Base-by-base conservation (phyloP, 2,888 invertebrate species). In the Byasa hedistus region DNA sequence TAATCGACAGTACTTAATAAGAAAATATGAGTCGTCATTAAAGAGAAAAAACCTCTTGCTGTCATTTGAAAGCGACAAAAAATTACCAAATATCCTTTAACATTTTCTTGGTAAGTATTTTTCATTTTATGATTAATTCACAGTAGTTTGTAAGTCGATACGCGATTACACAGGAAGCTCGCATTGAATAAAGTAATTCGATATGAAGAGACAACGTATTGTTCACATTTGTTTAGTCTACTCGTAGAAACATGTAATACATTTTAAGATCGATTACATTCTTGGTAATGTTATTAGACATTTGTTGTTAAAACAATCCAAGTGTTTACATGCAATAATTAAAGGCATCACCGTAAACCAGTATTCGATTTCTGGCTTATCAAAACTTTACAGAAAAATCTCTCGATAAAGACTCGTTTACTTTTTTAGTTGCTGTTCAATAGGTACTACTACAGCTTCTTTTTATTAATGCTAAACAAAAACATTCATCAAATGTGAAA, bases 201-300 rank as follows among this genome's bases (percentile, higher is more conserved):
- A 67, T 67, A 67, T 63, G 56, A 56, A 36, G 56, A 56, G 36
- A 63, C 36, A 59, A 22, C 23, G 36, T 24, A 51, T 63, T 67
- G 62, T 62, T 63, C 59, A 56, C 24, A 27, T 58, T 67, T 60
- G 66, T 66, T 66, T 66, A 56, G 66, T 63, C 66, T 66, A 15
- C 15, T 15, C 39, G 39, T 15, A 58, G 61, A 44, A 58, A 44
- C 32, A 21, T 44, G 48, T 51, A 32, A 57, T 57, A 56, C 54
- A 66, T 54, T 58, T 62, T 55, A 54, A 61, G 22, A 54, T 58
- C 58, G 63, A 48, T 57, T 57, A 21, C 57, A 48, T 22, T 57
- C 61, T 52, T 22, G n/a, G 27, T 48, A 58, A 44, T 27, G 27
- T 44, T 57, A 61, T 57, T 32, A 57, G 24, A 62, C 54, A 15